Base-by-base conservation (phyloP, 2,888 invertebrate species). In the Neoitamus cyanurus region DNA sequence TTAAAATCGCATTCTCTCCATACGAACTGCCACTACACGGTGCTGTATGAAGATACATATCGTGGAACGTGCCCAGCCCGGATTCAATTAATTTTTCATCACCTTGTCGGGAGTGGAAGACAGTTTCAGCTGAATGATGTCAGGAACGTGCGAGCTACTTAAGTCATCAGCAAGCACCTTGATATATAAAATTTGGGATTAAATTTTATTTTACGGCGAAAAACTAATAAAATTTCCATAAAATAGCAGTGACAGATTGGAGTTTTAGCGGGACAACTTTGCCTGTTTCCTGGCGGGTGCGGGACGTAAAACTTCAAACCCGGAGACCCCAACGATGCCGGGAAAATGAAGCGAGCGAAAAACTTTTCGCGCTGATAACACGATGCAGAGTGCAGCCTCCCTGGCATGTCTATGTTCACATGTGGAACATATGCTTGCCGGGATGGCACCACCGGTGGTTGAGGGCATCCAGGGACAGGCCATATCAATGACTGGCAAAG, bases 111-210 rank as follows among this genome's bases (percentile, higher is more conserved):
- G 20, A 58, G 58, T 58, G 25, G 58, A 58, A 58, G 58, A 58
- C 58, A 58, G 20, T 58, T 58, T 58, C 20, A 20, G 20, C 25
- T 58, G 58, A 58, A 58, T 58, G 58, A 58, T 58, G 58, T 58
- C 20, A 20, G 20, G 25, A 58, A 58, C 58, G 58, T 58, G 58
- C 58, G 58, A 25, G 58, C 58, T 58, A 58, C 58, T 58, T 58
- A 58, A 58, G 58, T 58, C 58, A 58, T 58, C 58, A 58, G 58
- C 58, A 58, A 58, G 58, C 58, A 58, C 58, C 58, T 58, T 58
- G 42, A 77, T 77, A 77, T 77, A 77, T 77, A 77, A 77, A 77
- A 77, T 77, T 77, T 77, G 2, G 46, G 28, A 77, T 77, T 77
- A 77, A 77, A 42, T 77, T 77, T 77, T 77, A 77, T 77, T 77